Evolutionary conservation across 2,113 vertebrate genomes (phyloP).

Genomic region (Limnothrissa miodon): DNA sequence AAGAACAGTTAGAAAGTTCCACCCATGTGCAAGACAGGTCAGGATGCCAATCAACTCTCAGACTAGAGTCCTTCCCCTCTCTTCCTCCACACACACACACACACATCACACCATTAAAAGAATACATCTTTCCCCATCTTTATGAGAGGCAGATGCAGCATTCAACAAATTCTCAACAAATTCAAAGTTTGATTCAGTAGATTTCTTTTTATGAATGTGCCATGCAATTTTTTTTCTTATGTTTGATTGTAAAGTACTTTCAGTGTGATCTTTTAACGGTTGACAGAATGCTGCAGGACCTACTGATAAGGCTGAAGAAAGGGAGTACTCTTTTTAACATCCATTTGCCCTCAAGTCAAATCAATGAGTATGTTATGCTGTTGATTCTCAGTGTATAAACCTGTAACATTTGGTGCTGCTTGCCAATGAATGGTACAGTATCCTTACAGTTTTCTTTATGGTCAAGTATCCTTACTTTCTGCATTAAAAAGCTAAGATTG

Average conservation of each 20-base stretch:
- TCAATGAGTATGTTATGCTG: constrained; percentile 10
- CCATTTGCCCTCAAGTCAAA: neutral
- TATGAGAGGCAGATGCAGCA: neutral
- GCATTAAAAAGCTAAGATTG: neutral
- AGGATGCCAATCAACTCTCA: neutral
- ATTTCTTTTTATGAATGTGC: neutral
- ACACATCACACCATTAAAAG: neutral
- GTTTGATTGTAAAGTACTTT: too few species aligned
- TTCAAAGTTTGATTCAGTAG: neutral
- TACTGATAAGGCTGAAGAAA: neutral
- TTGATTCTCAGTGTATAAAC: neutral
- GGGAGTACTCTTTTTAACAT: neutral
- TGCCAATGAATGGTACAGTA: neutral
- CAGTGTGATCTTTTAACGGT: neutral
- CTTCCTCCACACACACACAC: neutral
- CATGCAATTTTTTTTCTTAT: too few species aligned
- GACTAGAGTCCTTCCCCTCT: neutral
- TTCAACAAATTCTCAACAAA: neutral
- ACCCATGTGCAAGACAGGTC: neutral
- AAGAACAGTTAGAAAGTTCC: neutral
- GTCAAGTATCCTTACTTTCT: neutral
- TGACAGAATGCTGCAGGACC: neutral
- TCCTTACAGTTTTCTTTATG: neutral
- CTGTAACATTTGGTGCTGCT: neutral
- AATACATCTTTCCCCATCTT: neutral